These are phyloP conservation scores for Sisyra terminalis DNA, from an alignment of 2,888 invertebrate genomes.

Conservation along the genomic window DNA sequence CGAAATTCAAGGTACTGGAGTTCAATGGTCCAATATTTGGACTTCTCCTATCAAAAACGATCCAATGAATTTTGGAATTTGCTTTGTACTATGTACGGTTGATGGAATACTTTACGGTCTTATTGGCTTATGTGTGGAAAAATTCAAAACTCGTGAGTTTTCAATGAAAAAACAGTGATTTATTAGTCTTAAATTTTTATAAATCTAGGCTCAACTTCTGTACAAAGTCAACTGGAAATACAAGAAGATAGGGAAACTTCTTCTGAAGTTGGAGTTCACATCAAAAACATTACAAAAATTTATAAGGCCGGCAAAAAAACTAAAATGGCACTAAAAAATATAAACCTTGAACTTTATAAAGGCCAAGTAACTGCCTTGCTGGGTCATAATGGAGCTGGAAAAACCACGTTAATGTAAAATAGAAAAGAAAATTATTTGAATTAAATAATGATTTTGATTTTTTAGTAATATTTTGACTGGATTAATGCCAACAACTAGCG, in stretches of 20 bases:
- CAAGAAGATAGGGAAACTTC: slow-evolving; percentile 6
- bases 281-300: slow-evolving; percentile 52
- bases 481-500: slow-evolving; percentile 56
- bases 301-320: slow-evolving; percentile 35
- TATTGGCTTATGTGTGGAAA: slow-evolving; percentile 28
- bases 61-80: slow-evolving; percentile 41
- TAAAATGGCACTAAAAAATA: slow-evolving; percentile 45
- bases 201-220: too few relatives aligned
- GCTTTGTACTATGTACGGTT: slow-evolving; percentile 49
- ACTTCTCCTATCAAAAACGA: slow-evolving; percentile 40
- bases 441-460: slow-evolving; percentile 10
- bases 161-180: too few relatives aligned
- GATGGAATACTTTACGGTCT: slow-evolving; percentile 42
- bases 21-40: slow-evolving; percentile 42
- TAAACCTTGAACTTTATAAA: slow-evolving; percentile 63
- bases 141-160: background rate
- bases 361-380: slow-evolving; percentile 74
- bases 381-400: slow-evolving; percentile 85
- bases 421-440: slow-evolving; percentile 8
- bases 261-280: slow-evolving; percentile 52
- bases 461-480: slow-evolving; percentile 59
- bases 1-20: slow-evolving; percentile 52
- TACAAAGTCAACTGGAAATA: slow-evolving; percentile 1
- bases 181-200: too few relatives aligned
- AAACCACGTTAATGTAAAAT: slow-evolving; percentile 78